Conservation (phyloP, 1,140 invertebrate species). For the Drosophila burlai region DNA sequence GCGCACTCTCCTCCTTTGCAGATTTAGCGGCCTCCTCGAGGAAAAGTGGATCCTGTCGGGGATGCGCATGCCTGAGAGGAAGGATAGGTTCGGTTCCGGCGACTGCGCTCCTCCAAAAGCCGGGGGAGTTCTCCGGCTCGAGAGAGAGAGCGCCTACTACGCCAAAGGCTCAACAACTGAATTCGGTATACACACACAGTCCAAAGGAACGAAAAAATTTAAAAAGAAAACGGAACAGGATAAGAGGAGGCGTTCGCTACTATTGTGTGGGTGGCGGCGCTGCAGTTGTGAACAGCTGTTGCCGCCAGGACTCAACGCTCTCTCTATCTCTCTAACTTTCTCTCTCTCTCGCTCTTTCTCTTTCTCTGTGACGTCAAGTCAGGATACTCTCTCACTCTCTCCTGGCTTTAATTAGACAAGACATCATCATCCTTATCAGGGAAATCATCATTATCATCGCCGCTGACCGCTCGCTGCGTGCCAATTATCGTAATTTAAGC, state of each 20-base stretch:
- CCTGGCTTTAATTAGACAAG: conserved; percentile 60
- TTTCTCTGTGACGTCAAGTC: conserved; percentile 60
- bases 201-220: background rate
- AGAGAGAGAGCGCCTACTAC: conserved; percentile 14
- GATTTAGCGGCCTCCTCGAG: conserved; percentile 29
- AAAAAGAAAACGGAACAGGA: background rate
- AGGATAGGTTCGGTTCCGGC: conserved; percentile 14
- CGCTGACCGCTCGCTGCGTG: conserved; percentile 40
- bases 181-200: conserved; percentile 58
- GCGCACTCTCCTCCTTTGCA: conserved; percentile 39
- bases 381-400: conserved; percentile 26
- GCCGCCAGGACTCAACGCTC: conserved; percentile 19
- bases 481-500: conserved; percentile 54
- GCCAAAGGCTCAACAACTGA: conserved; percentile 70
- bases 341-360: background rate
- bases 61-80: conserved; percentile 39
- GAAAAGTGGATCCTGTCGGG: conserved; percentile 34
- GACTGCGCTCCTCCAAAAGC: conserved; percentile 55
- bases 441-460: conserved; percentile 10
- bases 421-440: conserved; percentile 31
- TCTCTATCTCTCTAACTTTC: background rate
- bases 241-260: conserved; percentile 12
- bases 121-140: conserved; percentile 42
- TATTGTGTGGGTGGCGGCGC: conserved; percentile 44
- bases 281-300: conserved; percentile 70